phyloP scores from a whole-genome alignment of 2,113 vertebrate genomes.

The Dinomys branickii region DNA sequence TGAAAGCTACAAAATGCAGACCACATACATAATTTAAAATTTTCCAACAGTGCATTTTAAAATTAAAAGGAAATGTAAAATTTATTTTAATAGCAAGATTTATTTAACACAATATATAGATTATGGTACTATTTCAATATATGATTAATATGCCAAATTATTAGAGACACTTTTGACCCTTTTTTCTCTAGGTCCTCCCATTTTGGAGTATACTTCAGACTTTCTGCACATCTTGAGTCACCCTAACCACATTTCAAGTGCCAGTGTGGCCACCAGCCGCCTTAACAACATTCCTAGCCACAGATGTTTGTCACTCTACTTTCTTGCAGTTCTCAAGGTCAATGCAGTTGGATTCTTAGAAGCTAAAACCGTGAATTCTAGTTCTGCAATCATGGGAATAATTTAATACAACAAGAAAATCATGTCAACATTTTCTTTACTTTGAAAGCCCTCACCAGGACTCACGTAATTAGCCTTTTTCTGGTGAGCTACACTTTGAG shows the following conservation, averaged over 20 bases:
- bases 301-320: not conserved
- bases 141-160: not conserved
- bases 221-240: not conserved
- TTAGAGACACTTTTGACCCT: not conserved
- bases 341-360: not conserved
- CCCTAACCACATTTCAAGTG: not conserved
- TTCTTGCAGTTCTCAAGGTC: not conserved
- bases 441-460: not conserved
- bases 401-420: not conserved
- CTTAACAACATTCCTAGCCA: fast-evolving
- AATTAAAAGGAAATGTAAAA: not conserved
- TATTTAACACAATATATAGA: not conserved
- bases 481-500: not conserved
- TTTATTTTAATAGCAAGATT: not conserved
- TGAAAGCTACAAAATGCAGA: not conserved
- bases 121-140: not conserved
- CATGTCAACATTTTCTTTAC: not conserved
- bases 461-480: not conserved
- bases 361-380: not conserved
- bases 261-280: not conserved
- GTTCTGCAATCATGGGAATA: not conserved
- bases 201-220: not conserved
- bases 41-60: not conserved
- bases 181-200: not conserved
- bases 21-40: not conserved